These are phyloP conservation scores for Pseudomugil gertrudae DNA, from an alignment of 2,797 vertebrate species.

Conservation along the genomic window DNA sequence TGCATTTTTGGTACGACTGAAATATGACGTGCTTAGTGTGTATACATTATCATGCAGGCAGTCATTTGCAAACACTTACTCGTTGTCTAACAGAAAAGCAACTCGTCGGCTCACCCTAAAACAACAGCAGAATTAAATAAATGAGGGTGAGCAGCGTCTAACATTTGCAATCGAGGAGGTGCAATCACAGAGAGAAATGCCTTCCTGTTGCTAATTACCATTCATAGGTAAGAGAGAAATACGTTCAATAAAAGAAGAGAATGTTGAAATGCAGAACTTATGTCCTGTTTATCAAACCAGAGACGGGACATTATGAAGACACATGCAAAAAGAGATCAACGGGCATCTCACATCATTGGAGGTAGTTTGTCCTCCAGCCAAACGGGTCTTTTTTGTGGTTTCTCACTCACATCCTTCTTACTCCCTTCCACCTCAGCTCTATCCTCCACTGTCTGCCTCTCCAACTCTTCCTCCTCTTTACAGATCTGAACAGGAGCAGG, in stretches of 20 bases:
- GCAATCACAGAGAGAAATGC: not conserved
- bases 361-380: slow-evolving; percentile 80
- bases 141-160: slow-evolving; percentile 13
- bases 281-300: slow-evolving; percentile 20
- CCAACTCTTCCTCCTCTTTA: slow-evolving; percentile 25
- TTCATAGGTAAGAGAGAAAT: slow-evolving; percentile 11
- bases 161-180: not conserved
- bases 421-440: slow-evolving; percentile 40
- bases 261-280: not conserved
- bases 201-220: not conserved
- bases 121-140: slow-evolving; percentile 80
- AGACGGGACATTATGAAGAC: slow-evolving; percentile 17
- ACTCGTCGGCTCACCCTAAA: slow-evolving; percentile 94
- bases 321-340: slow-evolving; percentile 41
- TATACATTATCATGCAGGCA: slow-evolving; percentile 54
- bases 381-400: slow-evolving; percentile 63
- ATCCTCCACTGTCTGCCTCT: slow-evolving; percentile 25
- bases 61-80: slow-evolving; percentile 87
- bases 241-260: not conserved
- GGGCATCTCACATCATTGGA: slow-evolving; percentile 82
- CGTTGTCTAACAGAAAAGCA: slow-evolving; percentile 91
- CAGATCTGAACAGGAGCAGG: slow-evolving; percentile 44
- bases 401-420: slow-evolving; percentile 36
- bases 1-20: not conserved
- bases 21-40: slow-evolving; percentile 33